A percentile compares a stretch with the other conserved stretches of the same genome.
These are phyloP conservation scores for Coenonympha arcania DNA, from an alignment of 2,888 invertebrate genomes.

Conservation along the genomic window DNA sequence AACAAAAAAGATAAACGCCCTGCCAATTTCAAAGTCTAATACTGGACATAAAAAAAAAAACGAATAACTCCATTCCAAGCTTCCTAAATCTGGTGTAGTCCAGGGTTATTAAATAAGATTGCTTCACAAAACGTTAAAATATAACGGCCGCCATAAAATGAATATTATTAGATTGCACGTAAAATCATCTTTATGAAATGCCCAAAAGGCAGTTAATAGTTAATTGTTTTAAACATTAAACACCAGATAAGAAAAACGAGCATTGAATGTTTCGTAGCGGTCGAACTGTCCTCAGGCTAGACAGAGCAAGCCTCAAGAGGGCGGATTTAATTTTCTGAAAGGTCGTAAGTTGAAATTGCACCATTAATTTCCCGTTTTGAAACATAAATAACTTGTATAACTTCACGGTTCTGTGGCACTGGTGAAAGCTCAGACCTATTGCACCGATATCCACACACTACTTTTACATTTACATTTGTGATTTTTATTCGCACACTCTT, in stretches of 20 bases:
- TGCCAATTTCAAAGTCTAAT: neutral
- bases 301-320: too few relatives aligned
- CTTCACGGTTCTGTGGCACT: too few relatives aligned
- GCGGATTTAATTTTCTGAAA: too few relatives aligned
- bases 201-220: conserved; percentile 11
- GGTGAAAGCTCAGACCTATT: too few relatives aligned
- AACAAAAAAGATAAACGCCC: neutral
- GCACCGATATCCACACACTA: too few relatives aligned
- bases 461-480: too few relatives aligned
- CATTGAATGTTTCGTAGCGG: neutral
- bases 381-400: too few relatives aligned
- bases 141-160: conserved; percentile 20
- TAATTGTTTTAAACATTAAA: conserved; percentile 22
- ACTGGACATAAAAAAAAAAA: conserved; percentile 1
- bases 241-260: neutral
- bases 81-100: conserved; percentile 8
- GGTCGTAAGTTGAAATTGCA: too few relatives aligned
- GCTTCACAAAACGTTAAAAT: conserved; percentile 17
- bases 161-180: conserved; percentile 18
- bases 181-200: conserved; percentile 20
- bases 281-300: too few relatives aligned
- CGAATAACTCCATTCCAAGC: conserved; percentile 5
- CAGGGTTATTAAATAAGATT: conserved; percentile 17
- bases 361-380: too few relatives aligned
- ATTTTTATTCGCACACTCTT: too few relatives aligned